These are phyloP conservation scores for Paramormyrops kingsleyae DNA, from an alignment of 2,113 vertebrate genomes.

Conservation along the genomic window DNA sequence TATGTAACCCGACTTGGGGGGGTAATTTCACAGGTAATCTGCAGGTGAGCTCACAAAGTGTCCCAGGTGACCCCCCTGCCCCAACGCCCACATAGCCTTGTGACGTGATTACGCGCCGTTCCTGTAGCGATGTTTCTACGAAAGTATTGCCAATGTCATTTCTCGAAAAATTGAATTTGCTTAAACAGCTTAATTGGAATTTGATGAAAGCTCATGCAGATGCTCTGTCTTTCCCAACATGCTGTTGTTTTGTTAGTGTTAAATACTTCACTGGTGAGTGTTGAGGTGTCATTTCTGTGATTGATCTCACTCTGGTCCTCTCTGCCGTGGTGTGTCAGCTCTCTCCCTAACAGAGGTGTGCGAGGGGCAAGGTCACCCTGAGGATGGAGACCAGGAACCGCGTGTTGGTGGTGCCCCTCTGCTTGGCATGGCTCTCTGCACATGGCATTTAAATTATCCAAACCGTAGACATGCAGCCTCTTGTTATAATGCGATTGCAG, in stretches of 20 bases:
- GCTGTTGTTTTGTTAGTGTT: not conserved
- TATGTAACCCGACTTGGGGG: not conserved
- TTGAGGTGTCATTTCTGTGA: not conserved
- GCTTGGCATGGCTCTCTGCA: not conserved
- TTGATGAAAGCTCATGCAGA: not conserved
- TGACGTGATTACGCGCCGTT: not conserved
- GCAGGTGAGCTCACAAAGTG: not conserved
- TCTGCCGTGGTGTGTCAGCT: not conserved
- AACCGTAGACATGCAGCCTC: not conserved
- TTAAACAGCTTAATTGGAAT: not conserved
- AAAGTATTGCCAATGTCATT: not conserved
- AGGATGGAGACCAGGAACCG: not conserved
- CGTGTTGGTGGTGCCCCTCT: not conserved
- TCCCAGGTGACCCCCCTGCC: not conserved
- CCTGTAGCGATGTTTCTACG: not conserved
- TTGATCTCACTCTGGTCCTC: not conserved
- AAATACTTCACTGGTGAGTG: not conserved
- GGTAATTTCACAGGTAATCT: not conserved
- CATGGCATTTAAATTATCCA: not conserved
- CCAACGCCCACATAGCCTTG: not conserved
- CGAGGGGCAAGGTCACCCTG: not conserved
- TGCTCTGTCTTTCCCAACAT: not conserved
- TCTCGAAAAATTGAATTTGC: not conserved
- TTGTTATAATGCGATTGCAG: not conserved
- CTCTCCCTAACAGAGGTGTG: not conserved